Evolutionary conservation across 2,888 invertebrate species (phyloP).

Genomic region (Pantelozetes paolii): DNA sequence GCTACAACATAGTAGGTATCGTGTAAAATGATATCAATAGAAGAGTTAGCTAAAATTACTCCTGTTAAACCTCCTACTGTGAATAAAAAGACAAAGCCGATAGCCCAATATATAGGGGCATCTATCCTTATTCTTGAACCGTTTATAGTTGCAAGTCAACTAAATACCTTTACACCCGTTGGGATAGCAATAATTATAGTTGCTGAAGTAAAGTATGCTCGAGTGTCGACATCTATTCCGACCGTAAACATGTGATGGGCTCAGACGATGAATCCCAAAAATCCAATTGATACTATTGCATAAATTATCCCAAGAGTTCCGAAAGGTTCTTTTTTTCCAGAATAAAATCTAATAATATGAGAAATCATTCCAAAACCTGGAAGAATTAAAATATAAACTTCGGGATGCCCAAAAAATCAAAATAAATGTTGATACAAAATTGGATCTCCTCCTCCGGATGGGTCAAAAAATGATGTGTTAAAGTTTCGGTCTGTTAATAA

Average conservation of each 20-base stretch:
- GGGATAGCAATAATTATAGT: conserved; percentile 82
- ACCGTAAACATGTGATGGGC: conserved; percentile 81
- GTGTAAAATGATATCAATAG: conserved; percentile 70
- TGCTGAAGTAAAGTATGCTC: conserved; percentile 76
- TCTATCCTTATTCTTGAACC: conserved; percentile 62
- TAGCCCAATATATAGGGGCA: conserved; percentile 62
- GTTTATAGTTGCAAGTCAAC: conserved; percentile 67
- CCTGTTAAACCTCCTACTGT: conserved; percentile 67
- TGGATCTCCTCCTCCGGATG: conserved; percentile 72
- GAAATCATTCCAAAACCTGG: conserved; percentile 77
- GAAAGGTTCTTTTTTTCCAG: conserved; percentile 70
- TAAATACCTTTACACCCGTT: conserved; percentile 78
- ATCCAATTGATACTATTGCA: conserved; percentile 75
- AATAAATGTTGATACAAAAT: conserved; percentile 77
- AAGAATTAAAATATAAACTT: conserved; percentile 80
- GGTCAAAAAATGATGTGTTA: conserved; percentile 76
- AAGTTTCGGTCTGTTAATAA: conserved; percentile 72
- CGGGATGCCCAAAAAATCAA: conserved; percentile 82
- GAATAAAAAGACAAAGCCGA: conserved; percentile 74
- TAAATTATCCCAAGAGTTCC: conserved; percentile 71
- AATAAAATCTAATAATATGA: conserved; percentile 70
- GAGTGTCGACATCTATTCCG: conserved; percentile 75
- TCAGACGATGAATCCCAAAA: conserved; percentile 77
- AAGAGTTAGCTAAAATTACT: conserved; percentile 65
- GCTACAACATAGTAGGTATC: conserved; percentile 81